Base-by-base conservation (phyloP, 2,113 vertebrate species). In the Calypte anna region DNA sequence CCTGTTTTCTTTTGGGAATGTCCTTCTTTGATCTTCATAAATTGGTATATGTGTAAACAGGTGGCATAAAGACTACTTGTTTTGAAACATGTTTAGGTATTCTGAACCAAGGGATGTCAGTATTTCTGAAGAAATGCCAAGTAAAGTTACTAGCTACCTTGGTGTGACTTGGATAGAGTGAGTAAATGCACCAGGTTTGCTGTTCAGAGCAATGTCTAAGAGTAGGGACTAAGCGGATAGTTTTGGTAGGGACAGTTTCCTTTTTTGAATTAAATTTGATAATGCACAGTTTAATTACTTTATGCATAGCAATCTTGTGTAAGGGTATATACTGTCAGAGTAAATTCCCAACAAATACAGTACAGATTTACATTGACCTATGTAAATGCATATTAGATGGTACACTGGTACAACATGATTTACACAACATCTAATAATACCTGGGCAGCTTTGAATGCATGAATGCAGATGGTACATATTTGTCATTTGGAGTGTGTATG, bases 251-350 rank as follows among this genome's bases (percentile, higher is more conserved):
- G 66, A 25, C 22, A 54, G 16, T 24, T 90, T 54, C 4, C 1
- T 33, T 57, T 77, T 48, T 79, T 40, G 76, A 1, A 13, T 21
- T 69, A 38, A 44, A 78, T 10, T 78, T 15, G 73, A 43, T 33
- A 61, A 6, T 67, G 21, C 12, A 9, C 3, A 46, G 19, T 61
- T 43, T 73, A 14, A 33, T 31, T 57, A 0, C 4, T 3, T 54
- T 74, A 5, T 36, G 21, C 4, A 0, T 75, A 28, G 23, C 28
- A 25, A 0, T 86, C 23, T 81, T 31, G 5, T 12, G 3, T 31
- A 53, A 24, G 85, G 6, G 3, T 62, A 3, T 43, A 10, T 81
- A 14, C 27, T 64, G 53, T 78, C 18, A 28, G 23, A 25, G 5
- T 63, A 57, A 82, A 64, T 40, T 57, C 17, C 8, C 21, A 1